phyloP scores from a whole-genome alignment of 2,888 invertebrate species.

The Lumbricus terrestris region DNA sequence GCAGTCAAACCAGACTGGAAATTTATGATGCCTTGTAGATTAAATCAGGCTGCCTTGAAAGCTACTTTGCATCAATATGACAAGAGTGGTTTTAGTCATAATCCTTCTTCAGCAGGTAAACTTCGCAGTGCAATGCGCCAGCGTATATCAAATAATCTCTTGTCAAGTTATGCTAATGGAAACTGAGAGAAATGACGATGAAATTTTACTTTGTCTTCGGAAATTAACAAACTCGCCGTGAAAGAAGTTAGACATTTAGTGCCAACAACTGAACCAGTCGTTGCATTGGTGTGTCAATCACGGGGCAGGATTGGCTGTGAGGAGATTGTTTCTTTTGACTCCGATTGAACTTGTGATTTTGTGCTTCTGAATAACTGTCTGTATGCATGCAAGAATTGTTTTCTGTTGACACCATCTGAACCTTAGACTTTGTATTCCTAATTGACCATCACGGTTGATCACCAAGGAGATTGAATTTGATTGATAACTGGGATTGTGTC shows the following conservation, averaged over 20 bases:
- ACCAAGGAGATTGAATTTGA: too few species aligned
- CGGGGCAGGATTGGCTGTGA: too few species aligned
- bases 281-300: too few species aligned
- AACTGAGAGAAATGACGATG: background rate
- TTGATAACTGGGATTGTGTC: too few species aligned
- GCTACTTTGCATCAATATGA: background rate
- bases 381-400: too few species aligned
- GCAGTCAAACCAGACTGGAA: background rate
- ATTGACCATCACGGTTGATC: too few species aligned
- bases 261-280: background rate
- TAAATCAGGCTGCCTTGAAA: background rate
- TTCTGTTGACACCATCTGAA: too few species aligned
- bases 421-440: too few species aligned
- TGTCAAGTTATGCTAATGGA: background rate
- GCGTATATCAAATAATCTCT: background rate
- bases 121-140: background rate
- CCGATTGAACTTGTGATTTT: too few species aligned
- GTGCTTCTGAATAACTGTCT: too few species aligned
- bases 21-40: background rate
- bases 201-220: background rate
- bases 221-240: background rate
- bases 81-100: background rate
- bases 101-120: background rate
- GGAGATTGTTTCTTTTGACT: too few species aligned
- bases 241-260: background rate